These are phyloP conservation scores for Dasypogon diadema DNA, from an alignment of 2,888 invertebrate species.

Conservation along the genomic window DNA sequence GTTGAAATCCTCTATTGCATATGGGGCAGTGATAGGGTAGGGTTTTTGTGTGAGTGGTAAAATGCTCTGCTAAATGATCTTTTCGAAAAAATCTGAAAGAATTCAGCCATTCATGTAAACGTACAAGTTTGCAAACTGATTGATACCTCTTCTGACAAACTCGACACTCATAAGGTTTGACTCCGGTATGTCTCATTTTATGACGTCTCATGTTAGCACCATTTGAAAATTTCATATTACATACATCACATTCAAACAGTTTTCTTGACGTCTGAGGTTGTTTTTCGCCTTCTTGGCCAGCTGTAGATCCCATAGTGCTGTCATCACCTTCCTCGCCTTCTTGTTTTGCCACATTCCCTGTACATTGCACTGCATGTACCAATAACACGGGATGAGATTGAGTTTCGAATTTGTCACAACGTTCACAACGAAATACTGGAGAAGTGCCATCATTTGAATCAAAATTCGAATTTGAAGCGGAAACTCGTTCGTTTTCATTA, in stretches of 20 bases:
- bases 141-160: slow-evolving; percentile 85
- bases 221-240: slow-evolving; percentile 96
- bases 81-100: slow-evolving; percentile 83
- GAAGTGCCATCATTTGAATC: slow-evolving; percentile 55
- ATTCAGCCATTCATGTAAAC: neutral
- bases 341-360: slow-evolving; percentile 58
- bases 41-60: slow-evolving; percentile 92
- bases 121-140: neutral
- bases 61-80: slow-evolving; percentile 92
- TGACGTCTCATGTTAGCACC: slow-evolving; percentile 96
- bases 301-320: slow-evolving; percentile 47
- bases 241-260: slow-evolving; percentile 94
- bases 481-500: slow-evolving; percentile 56
- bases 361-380: slow-evolving; percentile 80
- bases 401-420: slow-evolving; percentile 87
- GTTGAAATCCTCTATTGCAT: slow-evolving; percentile 90
- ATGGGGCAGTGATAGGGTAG: slow-evolving; percentile 93
- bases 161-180: slow-evolving; percentile 92
- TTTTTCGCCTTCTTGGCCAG: slow-evolving; percentile 52
- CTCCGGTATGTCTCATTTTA: slow-evolving; percentile 93
- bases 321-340: slow-evolving; percentile 38
- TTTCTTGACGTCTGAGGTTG: slow-evolving; percentile 72
- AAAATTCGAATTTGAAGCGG: slow-evolving; percentile 56
- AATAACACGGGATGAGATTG: slow-evolving; percentile 80
- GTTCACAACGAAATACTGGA: slow-evolving; percentile 73